Conservation (phyloP, 23 tunicate species). For the Corella eumyota region DNA sequence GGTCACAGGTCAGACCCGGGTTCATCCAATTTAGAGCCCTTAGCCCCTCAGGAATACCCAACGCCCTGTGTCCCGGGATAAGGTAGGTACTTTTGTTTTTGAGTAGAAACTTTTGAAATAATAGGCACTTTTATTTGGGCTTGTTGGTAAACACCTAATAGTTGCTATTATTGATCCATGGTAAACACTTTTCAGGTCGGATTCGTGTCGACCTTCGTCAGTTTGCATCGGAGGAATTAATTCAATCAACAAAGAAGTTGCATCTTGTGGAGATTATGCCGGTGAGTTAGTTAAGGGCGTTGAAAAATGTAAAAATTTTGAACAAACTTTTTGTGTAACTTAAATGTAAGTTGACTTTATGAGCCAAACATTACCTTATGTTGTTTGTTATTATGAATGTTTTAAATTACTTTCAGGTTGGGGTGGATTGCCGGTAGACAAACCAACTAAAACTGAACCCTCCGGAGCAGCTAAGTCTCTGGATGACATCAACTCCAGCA, state of each 20-base stretch:
- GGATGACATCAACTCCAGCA: constrained; percentile 46
- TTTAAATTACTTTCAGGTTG: too few species aligned
- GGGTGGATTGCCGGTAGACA: constrained; percentile 38
- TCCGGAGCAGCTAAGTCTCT: constrained; percentile 56
- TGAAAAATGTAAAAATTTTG: not conserved
- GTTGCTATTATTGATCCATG: too few species aligned
- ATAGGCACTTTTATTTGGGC: too few species aligned
- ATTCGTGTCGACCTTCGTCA: constrained; percentile 50
- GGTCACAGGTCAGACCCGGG: constrained; percentile 35
- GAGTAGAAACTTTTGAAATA: too few species aligned
- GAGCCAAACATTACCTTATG: not conserved
- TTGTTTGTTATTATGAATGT: too few species aligned
- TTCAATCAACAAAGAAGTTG: constrained; percentile 12
- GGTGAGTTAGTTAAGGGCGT: constrained; percentile 10
- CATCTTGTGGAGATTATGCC: constrained; percentile 46
- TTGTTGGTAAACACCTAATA: too few species aligned
- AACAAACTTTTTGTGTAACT: too few species aligned
- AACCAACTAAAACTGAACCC: constrained; percentile 47
- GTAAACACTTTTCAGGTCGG: constrained; percentile 54
- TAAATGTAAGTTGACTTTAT: not conserved
- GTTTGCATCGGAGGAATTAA: constrained; percentile 79
- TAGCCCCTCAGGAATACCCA: constrained; percentile 60
- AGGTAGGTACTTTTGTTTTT: constrained; percentile 17
- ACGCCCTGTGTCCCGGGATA: constrained; percentile 74
- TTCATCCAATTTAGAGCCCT: constrained; percentile 60